These are phyloP conservation scores for Thera britannica DNA, from an alignment of 2,888 invertebrate genomes.

Conservation along the genomic window DNA sequence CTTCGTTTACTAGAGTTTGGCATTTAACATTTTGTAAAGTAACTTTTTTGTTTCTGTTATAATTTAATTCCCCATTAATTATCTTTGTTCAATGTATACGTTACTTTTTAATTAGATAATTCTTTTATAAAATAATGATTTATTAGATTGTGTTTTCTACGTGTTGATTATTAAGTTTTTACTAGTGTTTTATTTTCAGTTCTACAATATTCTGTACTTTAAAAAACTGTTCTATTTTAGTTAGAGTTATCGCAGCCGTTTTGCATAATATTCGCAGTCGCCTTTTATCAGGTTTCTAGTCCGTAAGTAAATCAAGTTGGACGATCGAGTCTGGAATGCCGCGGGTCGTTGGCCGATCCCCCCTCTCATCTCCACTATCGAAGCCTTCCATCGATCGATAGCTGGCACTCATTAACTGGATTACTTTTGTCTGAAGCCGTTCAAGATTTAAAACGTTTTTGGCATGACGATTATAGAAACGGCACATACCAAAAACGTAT, in stretches of 20 bases:
- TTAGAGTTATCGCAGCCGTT: background rate
- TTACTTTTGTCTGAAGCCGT: slow-evolving; percentile 44
- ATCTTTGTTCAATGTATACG: slow-evolving; percentile 6
- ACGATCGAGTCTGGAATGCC: slow-evolving; percentile 73
- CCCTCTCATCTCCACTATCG: slow-evolving; percentile 68
- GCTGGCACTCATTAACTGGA: slow-evolving; percentile 61
- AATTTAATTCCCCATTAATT: slow-evolving; percentile 17
- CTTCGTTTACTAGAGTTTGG: slow-evolving; percentile 29
- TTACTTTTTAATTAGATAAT: background rate
- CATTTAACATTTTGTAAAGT: slow-evolving; percentile 23
- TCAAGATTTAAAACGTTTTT: background rate
- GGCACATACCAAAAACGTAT: too few relatives aligned
- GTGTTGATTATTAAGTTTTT: background rate
- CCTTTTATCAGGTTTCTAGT: slow-evolving; percentile 36
- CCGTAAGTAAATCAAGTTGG: slow-evolving; percentile 78
- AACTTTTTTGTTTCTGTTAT: slow-evolving; percentile 14
- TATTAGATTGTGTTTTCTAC: background rate
- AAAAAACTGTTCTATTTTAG: background rate
- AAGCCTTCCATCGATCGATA: slow-evolving; percentile 78
- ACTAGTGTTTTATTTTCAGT: slow-evolving; percentile 1
- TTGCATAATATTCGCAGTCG: slow-evolving; percentile 16
- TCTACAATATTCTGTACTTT: background rate
- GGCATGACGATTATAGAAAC: background rate
- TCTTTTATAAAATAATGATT: background rate
- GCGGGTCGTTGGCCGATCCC: slow-evolving; percentile 78